Percentiles rank a stretch among this genome's conserved stretches.
Evolutionary conservation across 2,113 vertebrate species (phyloP).

Genomic region (Myodes glareolus): DNA sequence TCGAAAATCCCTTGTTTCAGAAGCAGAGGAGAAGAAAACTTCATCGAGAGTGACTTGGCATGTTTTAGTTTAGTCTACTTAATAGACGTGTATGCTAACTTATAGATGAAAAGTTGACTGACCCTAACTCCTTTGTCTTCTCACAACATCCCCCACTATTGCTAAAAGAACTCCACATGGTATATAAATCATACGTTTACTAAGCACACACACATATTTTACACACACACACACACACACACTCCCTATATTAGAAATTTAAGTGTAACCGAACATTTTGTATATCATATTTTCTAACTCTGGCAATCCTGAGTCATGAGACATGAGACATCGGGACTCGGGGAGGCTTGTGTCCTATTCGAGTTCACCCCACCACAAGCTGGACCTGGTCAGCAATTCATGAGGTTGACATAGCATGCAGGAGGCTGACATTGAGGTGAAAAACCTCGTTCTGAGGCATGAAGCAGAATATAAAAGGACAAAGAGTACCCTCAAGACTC

Average conservation of each 20-base stretch:
- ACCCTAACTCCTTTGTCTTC: not conserved
- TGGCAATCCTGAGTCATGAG: not conserved
- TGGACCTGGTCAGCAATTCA: not conserved
- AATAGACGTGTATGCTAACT: not conserved
- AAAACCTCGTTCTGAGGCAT: not conserved
- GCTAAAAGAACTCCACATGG: not conserved
- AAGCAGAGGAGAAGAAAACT: not conserved
- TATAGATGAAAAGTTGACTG: slow-evolving; percentile 10
- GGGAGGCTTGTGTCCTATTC: not conserved
- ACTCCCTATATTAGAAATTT: not conserved
- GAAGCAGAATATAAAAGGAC: not conserved
- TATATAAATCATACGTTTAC: not conserved
- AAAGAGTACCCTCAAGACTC: not conserved
- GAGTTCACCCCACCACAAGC: too few relatives aligned
- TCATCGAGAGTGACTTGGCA: not conserved
- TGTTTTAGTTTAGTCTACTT: not conserved
- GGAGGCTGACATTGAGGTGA: too few relatives aligned
- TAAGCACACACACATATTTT: not conserved
- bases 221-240: not conserved
- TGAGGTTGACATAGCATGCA: not conserved
- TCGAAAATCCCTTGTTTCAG: not conserved
- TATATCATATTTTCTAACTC: not conserved
- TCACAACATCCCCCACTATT: not conserved
- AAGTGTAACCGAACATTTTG: not conserved
- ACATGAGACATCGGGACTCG: not conserved